Base-by-base conservation (phyloP, 2,113 vertebrate genomes). In the Peromyscus leucopus region DNA sequence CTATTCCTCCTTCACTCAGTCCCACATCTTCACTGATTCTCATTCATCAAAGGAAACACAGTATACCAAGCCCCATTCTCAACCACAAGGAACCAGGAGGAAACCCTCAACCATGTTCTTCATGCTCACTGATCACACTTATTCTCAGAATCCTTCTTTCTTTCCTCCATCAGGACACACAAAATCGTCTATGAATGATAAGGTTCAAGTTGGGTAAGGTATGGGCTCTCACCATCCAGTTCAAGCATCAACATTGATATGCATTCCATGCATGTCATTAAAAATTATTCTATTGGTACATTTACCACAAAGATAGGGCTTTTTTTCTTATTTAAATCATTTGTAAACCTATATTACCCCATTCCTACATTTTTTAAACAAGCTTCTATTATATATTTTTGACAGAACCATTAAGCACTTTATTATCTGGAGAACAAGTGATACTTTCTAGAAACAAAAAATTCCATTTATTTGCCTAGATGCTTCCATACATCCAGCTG, bases 241-340 rank as follows among this genome's bases (percentile, higher is more conserved):
- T 95, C 87, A 57, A 57, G 26, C 51, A 46, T 63, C 82, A 97
- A 88, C 90, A 84, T 16, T 51, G 36, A 97, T 94, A 98, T 74
- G 69, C 65, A 95, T 95, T 96, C 95, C 90, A 96, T 95, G 98
- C 92, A 97, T 94, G 98, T 86, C 85, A 88, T 95, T 94, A 97
- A 98, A 92, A 97, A 83, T 88, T 83, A 98, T 97, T 96, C 95
- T 96, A 98, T 96, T 95, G 91, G 95, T 96, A 63, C 82, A 95
- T 97, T 97, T 97, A 98, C 95, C 97, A 89, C 42, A 67, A 95
- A 0, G 6, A 96, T 51, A 97, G 11, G 57, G 86, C 84, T 46
- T 84, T 89, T 48, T 67, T 65, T 92, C 96, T 83, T 96, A 95
- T 39, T 51, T 87, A 28, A 87, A 71, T 78, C 79, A 93, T 95